Conservation (phyloP, 2,797 vertebrate species). For the Simalia tracyae region DNA sequence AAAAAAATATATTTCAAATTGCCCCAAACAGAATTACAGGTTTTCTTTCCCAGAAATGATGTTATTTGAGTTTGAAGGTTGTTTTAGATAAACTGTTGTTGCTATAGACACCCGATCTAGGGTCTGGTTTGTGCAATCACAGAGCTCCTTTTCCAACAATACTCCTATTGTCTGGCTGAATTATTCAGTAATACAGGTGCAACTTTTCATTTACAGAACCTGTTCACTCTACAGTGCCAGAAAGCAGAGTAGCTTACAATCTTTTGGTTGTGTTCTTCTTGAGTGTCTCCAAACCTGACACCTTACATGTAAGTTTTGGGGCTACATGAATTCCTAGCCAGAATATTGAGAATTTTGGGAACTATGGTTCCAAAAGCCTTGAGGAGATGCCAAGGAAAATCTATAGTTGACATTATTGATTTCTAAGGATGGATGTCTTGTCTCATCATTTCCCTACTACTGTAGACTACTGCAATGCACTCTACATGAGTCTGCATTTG, state of each 20-base stretch:
- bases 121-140: not conserved
- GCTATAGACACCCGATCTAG: slow-evolving; percentile 60
- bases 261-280: not conserved
- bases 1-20: slow-evolving; percentile 56
- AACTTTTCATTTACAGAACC: not conserved
- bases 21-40: slow-evolving; percentile 40
- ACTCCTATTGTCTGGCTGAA: not conserved
- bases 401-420: not conserved
- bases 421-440: not conserved
- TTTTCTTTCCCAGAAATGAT: slow-evolving; percentile 45
- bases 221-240: too few species aligned
- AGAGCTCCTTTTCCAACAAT: not conserved
- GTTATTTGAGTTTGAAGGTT: slow-evolving; percentile 44
- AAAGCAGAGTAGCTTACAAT: not conserved
- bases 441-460: not conserved
- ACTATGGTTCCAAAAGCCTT: not conserved
- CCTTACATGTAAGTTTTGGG: not conserved
- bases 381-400: not conserved
- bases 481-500: not conserved
- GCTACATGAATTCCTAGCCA: not conserved
- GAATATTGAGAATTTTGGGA: not conserved
- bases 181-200: not conserved
- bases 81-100: slow-evolving; percentile 52
- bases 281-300: not conserved
- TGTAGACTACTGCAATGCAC: not conserved